Base-by-base conservation (phyloP, 2,113 vertebrate species). In the Anarhynchus alexandrinus region DNA sequence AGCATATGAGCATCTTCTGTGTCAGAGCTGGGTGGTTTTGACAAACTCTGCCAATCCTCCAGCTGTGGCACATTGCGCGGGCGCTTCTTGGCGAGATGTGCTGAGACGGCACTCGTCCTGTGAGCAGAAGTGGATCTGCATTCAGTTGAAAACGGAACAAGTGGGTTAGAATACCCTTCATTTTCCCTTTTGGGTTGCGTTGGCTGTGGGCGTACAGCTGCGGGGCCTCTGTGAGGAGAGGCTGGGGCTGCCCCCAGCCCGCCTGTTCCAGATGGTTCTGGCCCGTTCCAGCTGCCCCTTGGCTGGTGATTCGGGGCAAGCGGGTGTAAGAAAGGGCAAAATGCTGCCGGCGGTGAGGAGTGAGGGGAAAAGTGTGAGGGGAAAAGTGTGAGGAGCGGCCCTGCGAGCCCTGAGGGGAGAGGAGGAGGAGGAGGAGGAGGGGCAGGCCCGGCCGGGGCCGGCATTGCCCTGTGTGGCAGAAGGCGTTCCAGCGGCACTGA, bases 341-440 rank as follows among this genome's bases (percentile, higher is more conserved):
- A 38, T 5, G 40, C 15, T 23, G 8, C 29, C 1, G 0, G 22
- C 30, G 32, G 17, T 0, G 1, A 42, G 54, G 38, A 23, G 6
- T 47, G n/a, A 71, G 43, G 17, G 45, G 34, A 43, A 58, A 34
- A 82, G 23, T 9, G 15, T 58, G 49, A 47, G 65, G 59, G 40
- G 34, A n/a, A 52, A 34, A 82, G 29, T 11, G 12, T 51, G 49
- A 47, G 65, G 59, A 54, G 9, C 1, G 9, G 29, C 55, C n/a
- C 47, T 34, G 36, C 2, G 11, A 70, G 20, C 18, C 11, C 40
- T 29, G 27, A 66, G 26, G 23, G 32, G 32, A 32, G 40, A 45
- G 17, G 21, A 82, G 45, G 47, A 32, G 20, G 21, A 32, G 20
- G 21, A n/a, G 42, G 49, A 49, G 36, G 3, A 45, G 42, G 51